phyloP scores from a whole-genome alignment of 2,113 vertebrate species.

The Antechinus flavipes region DNA sequence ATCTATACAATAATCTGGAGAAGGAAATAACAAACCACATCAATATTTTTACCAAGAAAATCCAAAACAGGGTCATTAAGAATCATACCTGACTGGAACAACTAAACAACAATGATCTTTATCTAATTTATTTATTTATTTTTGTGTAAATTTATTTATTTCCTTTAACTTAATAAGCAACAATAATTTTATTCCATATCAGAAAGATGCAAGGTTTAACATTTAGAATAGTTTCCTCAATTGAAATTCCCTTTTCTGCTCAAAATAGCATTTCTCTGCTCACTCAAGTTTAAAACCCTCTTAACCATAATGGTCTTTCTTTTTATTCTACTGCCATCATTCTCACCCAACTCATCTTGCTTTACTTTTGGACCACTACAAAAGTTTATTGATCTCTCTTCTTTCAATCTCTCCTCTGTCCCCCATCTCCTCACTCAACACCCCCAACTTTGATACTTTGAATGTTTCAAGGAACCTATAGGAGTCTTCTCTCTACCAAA shows the following conservation, averaged over 20 bases:
- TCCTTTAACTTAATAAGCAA: not conserved
- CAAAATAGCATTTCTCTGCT: not conserved
- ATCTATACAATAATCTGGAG: not conserved
- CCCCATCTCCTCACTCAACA: no score
- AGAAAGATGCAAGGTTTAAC: not conserved
- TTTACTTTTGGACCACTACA: not conserved
- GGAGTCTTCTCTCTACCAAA: not conserved
- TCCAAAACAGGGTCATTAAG: not conserved
- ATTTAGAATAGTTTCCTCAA: not conserved
- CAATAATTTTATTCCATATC: not conserved
- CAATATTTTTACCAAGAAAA: not conserved
- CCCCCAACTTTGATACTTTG: not conserved
- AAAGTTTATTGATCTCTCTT: not conserved
- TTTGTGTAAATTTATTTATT: not conserved
- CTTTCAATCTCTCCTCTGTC: not conserved
- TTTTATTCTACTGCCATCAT: not conserved
- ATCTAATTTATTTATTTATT: not conserved
- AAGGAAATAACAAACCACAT: not conserved
- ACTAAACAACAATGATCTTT: not conserved
- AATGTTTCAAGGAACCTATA: not conserved
- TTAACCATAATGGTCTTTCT: not conserved
- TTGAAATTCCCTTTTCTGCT: not conserved
- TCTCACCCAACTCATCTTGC: not conserved
- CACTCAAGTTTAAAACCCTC: not conserved
- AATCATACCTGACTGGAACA: not conserved